phyloP scores from a whole-genome alignment of 2,797 vertebrate species.

The Coranthus polyacanthus region DNA sequence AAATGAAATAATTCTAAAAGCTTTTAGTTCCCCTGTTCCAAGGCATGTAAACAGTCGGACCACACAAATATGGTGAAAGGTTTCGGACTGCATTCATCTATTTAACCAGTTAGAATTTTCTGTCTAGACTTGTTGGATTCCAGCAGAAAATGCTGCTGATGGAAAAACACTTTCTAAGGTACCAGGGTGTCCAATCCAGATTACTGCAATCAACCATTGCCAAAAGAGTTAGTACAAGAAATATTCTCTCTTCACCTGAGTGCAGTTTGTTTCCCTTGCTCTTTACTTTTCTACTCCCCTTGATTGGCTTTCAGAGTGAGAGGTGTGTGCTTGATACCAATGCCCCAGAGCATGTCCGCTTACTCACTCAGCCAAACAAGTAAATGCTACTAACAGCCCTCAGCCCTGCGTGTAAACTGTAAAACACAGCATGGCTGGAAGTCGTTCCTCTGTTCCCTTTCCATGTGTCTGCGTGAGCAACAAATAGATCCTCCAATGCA shows the following conservation, averaged over 20 bases:
- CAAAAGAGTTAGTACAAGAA: constrained; percentile 6
- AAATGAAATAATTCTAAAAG: constrained; percentile 45
- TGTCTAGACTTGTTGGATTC: constrained; percentile 14
- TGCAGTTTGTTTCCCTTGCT: constrained; percentile 24
- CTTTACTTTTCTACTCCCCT: constrained; percentile 33
- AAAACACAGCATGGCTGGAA: constrained; percentile 44
- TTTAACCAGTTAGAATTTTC: constrained; percentile 9
- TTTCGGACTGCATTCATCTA: constrained; percentile 14
- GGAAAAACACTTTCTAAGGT: constrained; percentile 18
- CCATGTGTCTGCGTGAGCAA: constrained; percentile 39
- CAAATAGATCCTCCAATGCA: constrained; percentile 24
- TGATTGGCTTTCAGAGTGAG: constrained; percentile 49
- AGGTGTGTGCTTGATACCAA: constrained; percentile 38
- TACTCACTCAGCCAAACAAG: constrained; percentile 54
- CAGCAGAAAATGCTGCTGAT: constrained; percentile 23
- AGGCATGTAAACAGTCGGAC: too few relatives aligned
- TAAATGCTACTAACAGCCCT: constrained; percentile 59
- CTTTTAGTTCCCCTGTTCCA: constrained; percentile 19
- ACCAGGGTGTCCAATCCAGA: constrained; percentile 16
- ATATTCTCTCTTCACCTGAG: constrained; percentile 28
- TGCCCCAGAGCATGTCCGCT: constrained; percentile 53
- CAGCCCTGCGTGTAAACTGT: constrained; percentile 59
- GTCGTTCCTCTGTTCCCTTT: constrained; percentile 36
- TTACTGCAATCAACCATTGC: constrained; percentile 19
- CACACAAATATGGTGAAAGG: too few relatives aligned